Evolutionary conservation across 2,113 vertebrate species (phyloP), one percentile per base, ranked within the genome.

Genomic region (Murina feae): DNA sequence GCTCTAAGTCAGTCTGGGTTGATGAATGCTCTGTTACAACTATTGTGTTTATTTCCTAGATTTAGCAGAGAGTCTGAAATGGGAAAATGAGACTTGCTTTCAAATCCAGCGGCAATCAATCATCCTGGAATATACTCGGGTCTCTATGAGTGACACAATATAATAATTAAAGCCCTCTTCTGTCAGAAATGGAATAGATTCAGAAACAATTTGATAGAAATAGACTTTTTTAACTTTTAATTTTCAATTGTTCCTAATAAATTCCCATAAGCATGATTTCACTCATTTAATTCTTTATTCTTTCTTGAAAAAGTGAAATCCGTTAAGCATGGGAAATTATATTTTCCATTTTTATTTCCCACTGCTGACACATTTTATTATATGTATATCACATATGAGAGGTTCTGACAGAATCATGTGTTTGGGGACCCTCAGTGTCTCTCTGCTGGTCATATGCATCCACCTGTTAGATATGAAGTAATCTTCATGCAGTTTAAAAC

Each of bases 1-100:
- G 89, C 51, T 86, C 84, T 42, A 86, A 95, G 58, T 86, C 79
- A 91, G 89, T 87, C 75, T 93, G 51, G n/a, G 20, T 53, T 95
- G 93, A 95, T 95, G 91, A 97, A 96, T 80, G 89, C 95, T 96
- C 84, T 85, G 28, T 92, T 93, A 82, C 42, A 79, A 95, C 76
- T 37, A 92, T 94, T 96, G 66, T 94, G 84, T 96, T 87, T 96
- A 13, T 90, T 96, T 90, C 51, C 89, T 90, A 87, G 85, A 95
- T 96, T 96, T 94, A 91, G 76, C 87, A n/a, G 58, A 35, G 55
- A 93, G 88, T 86, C 74, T 93, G 87, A 96, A 96, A 82, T 18
- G 23, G 44, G 79, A 94, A 95, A 95, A 97, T 95, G 97, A 81
- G 89, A 96, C 78, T 93, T 39, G n/a, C 88, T 96, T 78, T 96